Conservation (phyloP, 2,113 vertebrate species). For the Platycercus adscitus region DNA sequence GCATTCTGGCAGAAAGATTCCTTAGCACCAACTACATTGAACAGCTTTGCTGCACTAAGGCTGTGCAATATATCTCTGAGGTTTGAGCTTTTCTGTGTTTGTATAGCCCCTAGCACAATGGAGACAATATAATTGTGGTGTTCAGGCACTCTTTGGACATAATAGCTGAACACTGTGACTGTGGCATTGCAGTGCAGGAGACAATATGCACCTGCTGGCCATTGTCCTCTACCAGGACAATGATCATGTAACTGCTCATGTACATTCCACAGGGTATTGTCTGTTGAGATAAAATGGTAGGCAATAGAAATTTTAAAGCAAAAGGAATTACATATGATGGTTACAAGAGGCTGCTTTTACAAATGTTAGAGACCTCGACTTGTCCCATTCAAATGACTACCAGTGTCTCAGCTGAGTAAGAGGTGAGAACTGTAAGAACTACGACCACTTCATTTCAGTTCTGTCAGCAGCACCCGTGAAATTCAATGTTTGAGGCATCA, state of each 20-base stretch:
- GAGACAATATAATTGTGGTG: not conserved
- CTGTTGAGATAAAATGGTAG: not conserved
- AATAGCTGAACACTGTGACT: not conserved
- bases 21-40: not conserved
- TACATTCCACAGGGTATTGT: not conserved
- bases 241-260: not conserved
- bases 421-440: not conserved
- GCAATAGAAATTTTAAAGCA: not conserved
- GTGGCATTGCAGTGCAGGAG: not conserved
- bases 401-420: not conserved
- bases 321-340: not conserved
- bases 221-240: not conserved
- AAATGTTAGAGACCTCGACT: not conserved
- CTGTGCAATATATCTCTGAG: not conserved
- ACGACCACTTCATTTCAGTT: not conserved
- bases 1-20: not conserved
- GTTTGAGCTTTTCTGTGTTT: not conserved
- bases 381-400: not conserved
- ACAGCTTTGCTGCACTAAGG: not conserved
- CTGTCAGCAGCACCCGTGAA: not conserved
- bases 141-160: not conserved
- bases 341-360: not conserved
- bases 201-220: not conserved
- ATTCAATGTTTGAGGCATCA: not conserved
- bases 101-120: not conserved